Percentiles rank a stretch among this genome's conserved stretches.
Conservation (phyloP, 1,140 invertebrate species). For the Trypoxylus dichotomus region DNA sequence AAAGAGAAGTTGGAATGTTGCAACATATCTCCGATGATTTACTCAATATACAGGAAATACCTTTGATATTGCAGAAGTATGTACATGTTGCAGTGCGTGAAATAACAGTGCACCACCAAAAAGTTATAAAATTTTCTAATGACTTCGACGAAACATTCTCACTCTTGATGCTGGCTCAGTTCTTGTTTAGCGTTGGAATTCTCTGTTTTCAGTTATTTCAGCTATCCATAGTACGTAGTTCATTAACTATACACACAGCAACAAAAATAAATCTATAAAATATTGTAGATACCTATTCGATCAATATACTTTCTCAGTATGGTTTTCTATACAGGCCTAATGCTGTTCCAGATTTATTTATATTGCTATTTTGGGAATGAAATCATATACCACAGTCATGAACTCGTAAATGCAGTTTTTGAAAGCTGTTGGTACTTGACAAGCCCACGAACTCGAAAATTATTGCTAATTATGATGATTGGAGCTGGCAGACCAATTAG, state of each 20-base stretch:
- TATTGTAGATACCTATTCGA: neutral
- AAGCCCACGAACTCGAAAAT: conserved; percentile 47
- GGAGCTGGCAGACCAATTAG: conserved; percentile 52
- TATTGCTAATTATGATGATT: conserved; percentile 55
- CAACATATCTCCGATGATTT: too few relatives aligned
- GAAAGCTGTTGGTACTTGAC: conserved; percentile 40
- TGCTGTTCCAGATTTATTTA: conserved; percentile 35
- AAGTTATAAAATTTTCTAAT: conserved; percentile 34
- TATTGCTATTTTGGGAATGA: conserved; percentile 39
- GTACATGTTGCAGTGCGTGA: neutral
- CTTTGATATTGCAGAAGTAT: conserved; percentile 1
- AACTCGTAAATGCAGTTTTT: conserved; percentile 36
- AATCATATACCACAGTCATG: conserved; percentile 39
- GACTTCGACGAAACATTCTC: conserved; percentile 31
- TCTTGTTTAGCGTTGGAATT: conserved; percentile 32
- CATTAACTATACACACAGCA: neutral
- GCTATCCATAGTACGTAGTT: conserved; percentile 33
- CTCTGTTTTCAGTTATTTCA: conserved; percentile 39
- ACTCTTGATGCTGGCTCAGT: conserved; percentile 35
- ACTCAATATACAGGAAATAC: neutral
- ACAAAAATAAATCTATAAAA: neutral
- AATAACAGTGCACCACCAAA: conserved; percentile 33
- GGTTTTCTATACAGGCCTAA: conserved; percentile 30
- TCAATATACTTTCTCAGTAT: conserved; percentile 33
- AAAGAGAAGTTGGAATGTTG: too few relatives aligned